A percentile compares a stretch with the other conserved stretches of the same genome.
Conservation (phyloP, 2,797 vertebrate genomes). For the Falco rusticolus region DNA sequence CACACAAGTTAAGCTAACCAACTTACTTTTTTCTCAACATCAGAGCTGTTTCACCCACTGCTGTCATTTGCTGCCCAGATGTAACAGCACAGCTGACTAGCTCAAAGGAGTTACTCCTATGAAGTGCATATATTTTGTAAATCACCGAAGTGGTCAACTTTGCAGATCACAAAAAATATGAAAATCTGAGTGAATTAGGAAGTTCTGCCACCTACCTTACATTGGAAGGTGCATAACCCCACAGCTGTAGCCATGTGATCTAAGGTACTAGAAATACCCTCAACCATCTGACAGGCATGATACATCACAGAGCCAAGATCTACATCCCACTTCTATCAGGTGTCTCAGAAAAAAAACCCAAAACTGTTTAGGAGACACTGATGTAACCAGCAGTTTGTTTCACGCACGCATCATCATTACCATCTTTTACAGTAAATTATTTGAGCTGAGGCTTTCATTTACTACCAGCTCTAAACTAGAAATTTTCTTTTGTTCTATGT, state of each 20-base stretch:
- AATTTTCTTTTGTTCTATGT: background rate
- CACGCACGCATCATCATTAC: background rate
- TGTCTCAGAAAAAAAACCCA: background rate
- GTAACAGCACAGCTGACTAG: background rate
- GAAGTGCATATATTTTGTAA: background rate
- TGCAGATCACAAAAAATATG: background rate
- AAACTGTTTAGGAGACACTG: background rate
- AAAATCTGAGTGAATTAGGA: background rate
- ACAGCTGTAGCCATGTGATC: background rate
- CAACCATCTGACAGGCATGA: background rate
- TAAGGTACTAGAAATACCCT: background rate
- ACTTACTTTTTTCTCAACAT: background rate
- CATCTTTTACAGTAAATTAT: background rate
- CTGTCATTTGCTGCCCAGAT: background rate
- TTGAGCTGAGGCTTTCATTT: background rate
- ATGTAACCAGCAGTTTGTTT: background rate
- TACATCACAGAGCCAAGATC: background rate
- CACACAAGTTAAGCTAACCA: background rate
- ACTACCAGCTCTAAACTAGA: background rate
- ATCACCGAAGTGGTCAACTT: background rate
- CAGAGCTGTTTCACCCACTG: background rate
- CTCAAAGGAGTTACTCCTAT: background rate
- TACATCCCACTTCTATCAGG: background rate
- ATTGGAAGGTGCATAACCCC: background rate
- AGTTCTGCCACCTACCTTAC: background rate